Base-by-base conservation (phyloP, 2,888 invertebrate genomes). In the Andrena bicolor region DNA sequence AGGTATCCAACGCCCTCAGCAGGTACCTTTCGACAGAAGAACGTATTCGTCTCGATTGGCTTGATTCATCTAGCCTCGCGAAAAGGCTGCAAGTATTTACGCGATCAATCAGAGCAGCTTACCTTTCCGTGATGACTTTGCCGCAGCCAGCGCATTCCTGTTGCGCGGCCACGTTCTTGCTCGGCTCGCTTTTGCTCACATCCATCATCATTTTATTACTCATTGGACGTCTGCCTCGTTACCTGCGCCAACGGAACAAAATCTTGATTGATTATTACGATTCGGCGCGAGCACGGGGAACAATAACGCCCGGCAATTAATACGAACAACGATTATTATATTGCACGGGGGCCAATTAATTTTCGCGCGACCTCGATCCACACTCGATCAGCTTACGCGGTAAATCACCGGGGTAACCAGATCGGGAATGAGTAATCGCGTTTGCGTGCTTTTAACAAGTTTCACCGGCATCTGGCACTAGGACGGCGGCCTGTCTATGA, bases 91-190 rank as follows among this genome's bases (percentile, higher is more conserved):
- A 2, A 3, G 2, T 0, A 20, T 56, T 48, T 26, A 0, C 28
- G 26, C 3, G 16, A 23, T 51, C 7, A 16, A 10, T 26, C 26
- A n/a, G 35, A 10, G 51, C 20, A 10, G 32, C 49, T 94, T 95
- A 97, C 94, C 97, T 95, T 93, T 98, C 98, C 2, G 96, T 97
- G 94, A 98, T 98, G 87, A 96, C 95, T 94, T 98, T 98, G 82
- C 97, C 97, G 92, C 98, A 98, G 65, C 97, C 97, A 6, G 97
- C 97, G 92, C 98, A 98, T 86, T 97, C 96, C 89, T 96, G 95
- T 28, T 94, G 94, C 49, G 92, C 92, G n/a, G 92, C 90, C 61
- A 93, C 94, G 83, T 93, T 93, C 86, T 93, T 92, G 82, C 86
- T 91, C 35, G 93, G 88, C 81, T 93, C 93, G 70, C 89, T 91